Evolutionary conservation across 1,140 invertebrate species (phyloP).

Genomic region (Vanessa atalanta): DNA sequence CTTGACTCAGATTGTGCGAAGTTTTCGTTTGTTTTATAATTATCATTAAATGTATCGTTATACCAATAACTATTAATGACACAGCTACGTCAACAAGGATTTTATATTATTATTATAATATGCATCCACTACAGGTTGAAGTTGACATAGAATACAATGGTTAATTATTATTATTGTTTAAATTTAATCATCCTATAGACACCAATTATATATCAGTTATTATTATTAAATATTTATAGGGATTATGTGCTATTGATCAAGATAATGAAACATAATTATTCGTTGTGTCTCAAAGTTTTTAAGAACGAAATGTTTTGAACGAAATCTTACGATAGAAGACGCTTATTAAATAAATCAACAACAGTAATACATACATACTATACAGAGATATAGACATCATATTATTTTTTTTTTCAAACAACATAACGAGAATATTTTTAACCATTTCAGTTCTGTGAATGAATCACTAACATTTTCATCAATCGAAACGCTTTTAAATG

Average conservation of each 20-base stretch:
- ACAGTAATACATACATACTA: slow-evolving; percentile 71
- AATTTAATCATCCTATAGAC: slow-evolving; percentile 68
- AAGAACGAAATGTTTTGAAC: slow-evolving; percentile 44
- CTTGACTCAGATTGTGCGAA: slow-evolving; percentile 77
- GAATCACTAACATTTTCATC: slow-evolving; percentile 73
- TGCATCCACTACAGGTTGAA: slow-evolving; percentile 57
- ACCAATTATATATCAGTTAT: slow-evolving; percentile 68
- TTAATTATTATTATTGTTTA: slow-evolving; percentile 54
- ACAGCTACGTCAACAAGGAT: slow-evolving; percentile 65
- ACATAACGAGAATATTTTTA: slow-evolving; percentile 79
- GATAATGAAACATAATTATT: slow-evolving; percentile 45
- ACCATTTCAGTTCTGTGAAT: slow-evolving; percentile 80
- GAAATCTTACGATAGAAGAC: slow-evolving; percentile 58
- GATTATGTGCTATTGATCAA: slow-evolving; percentile 46
- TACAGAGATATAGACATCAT: slow-evolving; percentile 70
- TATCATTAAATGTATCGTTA: slow-evolving; percentile 59
- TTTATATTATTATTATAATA: slow-evolving; percentile 53
- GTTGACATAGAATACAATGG: slow-evolving; percentile 53
- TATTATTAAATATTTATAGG: slow-evolving; percentile 49
- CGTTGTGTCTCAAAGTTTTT: slow-evolving; percentile 61
- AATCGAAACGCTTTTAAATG: slow-evolving; percentile 60
- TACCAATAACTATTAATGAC: slow-evolving; percentile 65
- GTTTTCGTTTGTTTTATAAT: slow-evolving; percentile 68
- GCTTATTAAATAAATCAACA: slow-evolving; percentile 77
- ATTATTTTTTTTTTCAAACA: slow-evolving; percentile 63